Evolutionary conservation across 1,140 invertebrate genomes (phyloP), one percentile per base, ranked within the genome.

Genomic region (Lucilia cuprina): DNA sequence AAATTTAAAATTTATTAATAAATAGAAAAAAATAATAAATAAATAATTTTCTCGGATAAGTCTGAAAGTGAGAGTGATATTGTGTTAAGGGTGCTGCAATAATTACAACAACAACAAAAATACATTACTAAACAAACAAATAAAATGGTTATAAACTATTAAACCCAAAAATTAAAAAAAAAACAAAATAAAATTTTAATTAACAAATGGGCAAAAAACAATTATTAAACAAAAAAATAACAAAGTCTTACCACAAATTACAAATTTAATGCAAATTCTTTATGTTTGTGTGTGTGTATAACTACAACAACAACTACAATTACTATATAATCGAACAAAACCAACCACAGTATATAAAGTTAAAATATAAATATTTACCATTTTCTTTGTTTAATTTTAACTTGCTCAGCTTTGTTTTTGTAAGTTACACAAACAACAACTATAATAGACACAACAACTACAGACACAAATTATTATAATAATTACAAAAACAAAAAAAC

Each of bases 31-130:
- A 55, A 13, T 55, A 55, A 77, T 17, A 77, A n/a, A n/a, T 19
- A 21, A 80, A 25, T 49, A 19, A 49, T 49, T 90, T 88, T 89
- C 89, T 90, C 89, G 88, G 88, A 90, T 90, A 90, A 90, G 89
- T 90, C 89, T 90, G 89, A 90, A 87, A 85, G 89, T 86, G 89
- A 87, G 89, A 90, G 89, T 90, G 89, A 90, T 90, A 90, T 85
- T 90, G 89, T 90, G 89, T 90, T 90, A 90, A 90, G 89, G 88
- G 86, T 90, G 89, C 88, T 89, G 88, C 86, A 87, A 84, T 84
- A 84, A 85, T 82, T 50, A 78, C 41, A 70, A 70, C n/a, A 70
- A 82, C 47, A 50, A 82, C 35, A 77, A 82, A 14, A 49, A 50
- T 50, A 49, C 21, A 50, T n/a, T n/a, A n/a, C n/a, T n/a, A n/a